Conservation (phyloP, 2,888 invertebrate genomes). For the Ormyrus labotus region DNA sequence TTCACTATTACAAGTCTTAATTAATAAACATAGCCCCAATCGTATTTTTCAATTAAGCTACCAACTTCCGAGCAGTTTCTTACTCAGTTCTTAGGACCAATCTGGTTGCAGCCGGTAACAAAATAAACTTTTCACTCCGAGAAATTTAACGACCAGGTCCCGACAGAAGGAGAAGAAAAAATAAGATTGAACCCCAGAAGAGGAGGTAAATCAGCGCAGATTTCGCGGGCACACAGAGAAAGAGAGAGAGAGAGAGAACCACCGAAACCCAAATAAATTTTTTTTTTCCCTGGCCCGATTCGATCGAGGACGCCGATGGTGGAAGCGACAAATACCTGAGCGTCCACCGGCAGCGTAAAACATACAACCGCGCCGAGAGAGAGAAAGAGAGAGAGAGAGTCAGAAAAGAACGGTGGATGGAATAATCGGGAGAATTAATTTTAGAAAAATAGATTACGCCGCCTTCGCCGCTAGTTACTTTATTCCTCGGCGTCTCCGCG, state of each 20-base stretch:
- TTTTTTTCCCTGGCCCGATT: slow-evolving; percentile 8
- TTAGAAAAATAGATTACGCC: slow-evolving; percentile 13
- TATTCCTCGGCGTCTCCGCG: not conserved
- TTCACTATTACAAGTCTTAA: too few species aligned
- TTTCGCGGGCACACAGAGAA: not conserved
- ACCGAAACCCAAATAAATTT: slow-evolving; percentile 40
- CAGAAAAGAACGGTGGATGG: slow-evolving; percentile 1
- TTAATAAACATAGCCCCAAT: too few species aligned
- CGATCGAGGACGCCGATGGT: slow-evolving; percentile 32
- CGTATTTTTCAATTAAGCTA: too few species aligned
- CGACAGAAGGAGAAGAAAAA: not conserved
- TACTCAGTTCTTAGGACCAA: too few species aligned
- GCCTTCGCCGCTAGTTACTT: not conserved
- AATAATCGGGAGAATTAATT: not conserved
- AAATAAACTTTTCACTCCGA: too few species aligned
- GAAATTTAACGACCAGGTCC: not conserved
- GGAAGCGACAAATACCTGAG: slow-evolving; percentile 40
- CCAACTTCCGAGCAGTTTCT: too few species aligned
- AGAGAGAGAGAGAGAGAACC: not conserved
- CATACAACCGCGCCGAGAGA: slow-evolving; percentile 22
- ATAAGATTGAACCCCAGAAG: not conserved
- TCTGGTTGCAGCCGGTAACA: too few species aligned
- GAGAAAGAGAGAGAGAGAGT: not conserved
- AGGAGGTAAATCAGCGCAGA: slow-evolving; percentile 15
- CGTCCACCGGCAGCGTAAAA: slow-evolving; percentile 10